Conservation (phyloP, 2,113 vertebrate species). For the Phylloscopus trochilus region DNA sequence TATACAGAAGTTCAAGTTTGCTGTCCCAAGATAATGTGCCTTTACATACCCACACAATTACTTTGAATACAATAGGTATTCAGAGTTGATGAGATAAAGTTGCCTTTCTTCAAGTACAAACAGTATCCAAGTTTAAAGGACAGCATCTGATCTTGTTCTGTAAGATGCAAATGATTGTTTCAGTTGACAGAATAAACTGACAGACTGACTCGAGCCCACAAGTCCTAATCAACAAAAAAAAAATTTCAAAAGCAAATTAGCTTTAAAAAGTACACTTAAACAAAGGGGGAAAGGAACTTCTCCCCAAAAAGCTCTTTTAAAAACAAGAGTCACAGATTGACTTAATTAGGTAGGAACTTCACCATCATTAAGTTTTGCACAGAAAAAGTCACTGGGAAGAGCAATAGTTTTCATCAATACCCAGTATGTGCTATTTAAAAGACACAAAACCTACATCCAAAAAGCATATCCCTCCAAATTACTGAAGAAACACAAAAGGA, state of each 20-base stretch:
- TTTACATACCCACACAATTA: not conserved
- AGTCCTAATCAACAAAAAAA: not conserved
- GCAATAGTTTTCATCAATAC: not conserved
- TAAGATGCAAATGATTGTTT: constrained; percentile 7
- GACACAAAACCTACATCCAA: not conserved
- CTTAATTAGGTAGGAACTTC: not conserved
- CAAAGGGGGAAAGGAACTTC: not conserved
- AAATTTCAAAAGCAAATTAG: not conserved
- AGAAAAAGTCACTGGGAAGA: not conserved
- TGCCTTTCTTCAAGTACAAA: constrained; percentile 24
- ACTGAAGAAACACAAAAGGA: not conserved
- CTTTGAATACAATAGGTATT: not conserved
- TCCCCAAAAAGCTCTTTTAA: no score
- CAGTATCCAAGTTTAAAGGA: constrained; percentile 15
- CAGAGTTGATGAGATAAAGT: constrained; percentile 9
- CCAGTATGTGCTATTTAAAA: not conserved
- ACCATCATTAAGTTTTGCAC: not conserved
- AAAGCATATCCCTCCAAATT: not conserved
- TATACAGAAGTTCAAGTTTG: not conserved
- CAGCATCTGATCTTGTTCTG: not conserved
- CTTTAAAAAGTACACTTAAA: not conserved
- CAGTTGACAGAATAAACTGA: not conserved
- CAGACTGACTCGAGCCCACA: not conserved
- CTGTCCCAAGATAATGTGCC: not conserved
- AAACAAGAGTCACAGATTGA: not conserved